Evolutionary conservation across 2,888 invertebrate genomes (phyloP), one percentile per base, ranked within the genome.

Genomic region (Apoderus coryli): DNA sequence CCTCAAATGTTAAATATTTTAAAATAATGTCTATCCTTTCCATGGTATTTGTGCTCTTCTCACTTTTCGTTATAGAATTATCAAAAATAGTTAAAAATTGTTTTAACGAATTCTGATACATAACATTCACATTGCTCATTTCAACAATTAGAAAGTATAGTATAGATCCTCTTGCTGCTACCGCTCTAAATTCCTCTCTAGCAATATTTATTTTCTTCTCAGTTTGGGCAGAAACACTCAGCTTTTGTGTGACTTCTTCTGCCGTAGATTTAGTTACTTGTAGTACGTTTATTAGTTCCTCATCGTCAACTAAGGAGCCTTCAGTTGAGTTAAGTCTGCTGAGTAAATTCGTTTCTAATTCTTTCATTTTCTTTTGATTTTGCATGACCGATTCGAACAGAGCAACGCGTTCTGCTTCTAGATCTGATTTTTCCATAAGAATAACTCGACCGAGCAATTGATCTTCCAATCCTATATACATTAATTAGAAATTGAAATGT

Each of bases 51-150:
- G 75, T 72, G 39, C 76, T 89, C 56, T 88, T 90, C 4, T 74
- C 69, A 0, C 92, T 90, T 60, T 84, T 86, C 1, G 79, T 82
- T 42, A 95, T 93, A 0, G 93, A 90, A 47, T 76, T 79, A 53
- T 95, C 92, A 52, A 95, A 95, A 38, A 93, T 78, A 7, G 73
- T 84, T 24, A 95, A 61, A 60, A 95, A 95, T 54, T 95, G 93
- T 50, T 86, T 86, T 28, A 95, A 61, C 0, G 93, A 89, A 45
- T 92, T 93, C 57, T 95, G 95, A 52, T 95, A 95, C 93, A 95
- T 95, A 5, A 77, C 71, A 52, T 92, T 93, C 1, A 95, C 92
- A 51, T 88, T 80, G 48, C 86, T 86, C 92, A 95, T 92, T 63
- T 95, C 93, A 0, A 93, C 92, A 37, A 95, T 92, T 22, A 95